Conservation (phyloP, 2,113 vertebrate genomes). For the Monopterus albus region DNA sequence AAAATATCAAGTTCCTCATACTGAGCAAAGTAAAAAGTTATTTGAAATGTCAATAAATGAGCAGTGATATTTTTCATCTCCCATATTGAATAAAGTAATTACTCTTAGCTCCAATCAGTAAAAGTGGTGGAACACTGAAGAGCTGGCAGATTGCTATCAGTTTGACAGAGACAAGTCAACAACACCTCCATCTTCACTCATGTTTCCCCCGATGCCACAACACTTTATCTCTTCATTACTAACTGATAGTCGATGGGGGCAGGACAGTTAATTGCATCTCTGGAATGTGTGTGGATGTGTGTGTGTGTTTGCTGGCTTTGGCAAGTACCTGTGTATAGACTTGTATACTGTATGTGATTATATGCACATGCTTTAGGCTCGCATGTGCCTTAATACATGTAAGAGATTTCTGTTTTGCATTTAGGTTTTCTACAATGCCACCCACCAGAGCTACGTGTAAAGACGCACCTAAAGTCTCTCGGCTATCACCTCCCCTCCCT, state of each 20-base stretch:
- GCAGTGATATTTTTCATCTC: conserved; percentile 61
- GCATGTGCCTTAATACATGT: conserved; percentile 11
- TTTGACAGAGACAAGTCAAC: conserved; percentile 75
- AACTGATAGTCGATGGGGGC: conserved; percentile 54
- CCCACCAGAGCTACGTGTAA: conserved; percentile 16
- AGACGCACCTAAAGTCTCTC: conserved; percentile 25
- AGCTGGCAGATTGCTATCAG: conserved; percentile 69
- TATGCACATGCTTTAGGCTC: background rate
- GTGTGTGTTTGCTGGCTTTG: background rate
- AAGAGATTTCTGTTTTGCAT: background rate
- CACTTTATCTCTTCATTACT: conserved; percentile 74
- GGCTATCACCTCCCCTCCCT: conserved; percentile 9
- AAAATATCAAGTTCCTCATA: background rate
- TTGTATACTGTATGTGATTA: background rate
- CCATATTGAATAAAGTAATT: conserved; percentile 68
- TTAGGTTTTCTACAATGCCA: background rate
- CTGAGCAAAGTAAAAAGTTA: conserved; percentile 31
- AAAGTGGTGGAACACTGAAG: conserved; percentile 63
- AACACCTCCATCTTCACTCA: conserved; percentile 68
- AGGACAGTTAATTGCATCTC: conserved; percentile 63
- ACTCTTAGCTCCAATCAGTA: conserved; percentile 55
- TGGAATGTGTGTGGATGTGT: conserved; percentile 10
- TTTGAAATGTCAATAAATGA: conserved; percentile 61
- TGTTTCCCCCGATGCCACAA: conserved; percentile 67
- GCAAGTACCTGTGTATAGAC: background rate